Percentiles rank a stretch among this genome's conserved stretches.
Evolutionary conservation across 1,140 invertebrate species (phyloP).

Genomic region (Drosophila navojoa): DNA sequence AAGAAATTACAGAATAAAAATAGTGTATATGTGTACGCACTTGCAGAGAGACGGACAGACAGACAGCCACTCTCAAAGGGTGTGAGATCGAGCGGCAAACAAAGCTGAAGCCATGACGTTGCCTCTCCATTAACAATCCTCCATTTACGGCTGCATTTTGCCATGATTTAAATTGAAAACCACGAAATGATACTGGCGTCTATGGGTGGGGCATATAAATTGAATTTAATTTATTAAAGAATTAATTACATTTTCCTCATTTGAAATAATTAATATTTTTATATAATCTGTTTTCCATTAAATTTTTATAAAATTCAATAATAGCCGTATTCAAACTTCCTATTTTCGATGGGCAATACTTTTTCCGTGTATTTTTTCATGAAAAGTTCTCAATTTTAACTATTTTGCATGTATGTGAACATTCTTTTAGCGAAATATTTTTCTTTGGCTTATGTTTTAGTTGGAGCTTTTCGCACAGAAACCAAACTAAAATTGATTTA

Average conservation of each 20-base stretch:
- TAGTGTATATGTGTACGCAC: conserved; percentile 5
- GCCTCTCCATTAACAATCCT: conserved; percentile 32
- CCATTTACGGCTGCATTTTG: conserved; percentile 27
- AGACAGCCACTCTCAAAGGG: conserved; percentile 8
- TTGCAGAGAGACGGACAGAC: background rate
- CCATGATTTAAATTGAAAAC: conserved; percentile 24
- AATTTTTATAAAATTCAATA: no score
- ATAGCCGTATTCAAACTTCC: no score
- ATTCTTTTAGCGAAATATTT: no score
- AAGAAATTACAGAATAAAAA: background rate
- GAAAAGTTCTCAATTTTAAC: no score
- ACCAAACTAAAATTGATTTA: background rate
- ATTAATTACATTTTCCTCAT: no score
- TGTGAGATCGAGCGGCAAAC: conserved; percentile 23
- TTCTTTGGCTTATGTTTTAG: no score
- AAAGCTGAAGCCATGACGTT: conserved; percentile 9
- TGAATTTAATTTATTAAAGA: background rate
- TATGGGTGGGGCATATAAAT: background rate
- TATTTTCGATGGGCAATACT: no score
- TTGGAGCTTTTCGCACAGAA: background rate
- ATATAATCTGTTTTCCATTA: no score
- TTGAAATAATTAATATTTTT: no score
- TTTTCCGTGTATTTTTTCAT: no score
- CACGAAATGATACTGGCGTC: background rate
- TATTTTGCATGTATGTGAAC: no score